Conservation (phyloP, 2,113 vertebrate genomes). For the Tetrao urogallus region DNA sequence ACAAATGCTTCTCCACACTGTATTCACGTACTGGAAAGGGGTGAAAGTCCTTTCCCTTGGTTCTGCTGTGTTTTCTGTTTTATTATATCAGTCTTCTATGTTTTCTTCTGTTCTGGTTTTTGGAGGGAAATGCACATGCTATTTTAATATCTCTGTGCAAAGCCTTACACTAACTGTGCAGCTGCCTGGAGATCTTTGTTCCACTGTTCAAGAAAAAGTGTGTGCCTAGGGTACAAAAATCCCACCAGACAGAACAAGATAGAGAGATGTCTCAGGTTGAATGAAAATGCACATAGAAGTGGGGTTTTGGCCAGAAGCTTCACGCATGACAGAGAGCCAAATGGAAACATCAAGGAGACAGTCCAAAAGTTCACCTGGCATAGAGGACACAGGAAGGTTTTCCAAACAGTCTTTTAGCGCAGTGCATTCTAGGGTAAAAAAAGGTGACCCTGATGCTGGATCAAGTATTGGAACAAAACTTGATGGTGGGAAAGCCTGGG, state of each 20-base stretch:
- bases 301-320: not conserved
- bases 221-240: not conserved
- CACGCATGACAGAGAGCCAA: not conserved
- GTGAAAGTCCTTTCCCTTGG: not conserved
- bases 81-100: not conserved
- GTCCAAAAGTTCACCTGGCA: not conserved
- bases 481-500: not conserved
- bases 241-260: not conserved
- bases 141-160: not conserved
- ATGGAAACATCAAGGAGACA: not conserved
- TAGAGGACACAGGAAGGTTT: not conserved
- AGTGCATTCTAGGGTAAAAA: not conserved
- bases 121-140: not conserved
- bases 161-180: not conserved
- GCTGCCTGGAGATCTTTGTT: not conserved
- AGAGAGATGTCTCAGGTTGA: not conserved
- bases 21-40: not conserved
- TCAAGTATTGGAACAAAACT: not conserved
- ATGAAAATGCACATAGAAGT: not conserved
- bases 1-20: not conserved
- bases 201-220: not conserved
- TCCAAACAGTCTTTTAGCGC: not conserved
- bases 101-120: conserved; percentile 4
- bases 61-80: not conserved
- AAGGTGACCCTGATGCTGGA: not conserved